Conservation (phyloP, 64 coral and sea anemone species). For the Montipora capricornis region DNA sequence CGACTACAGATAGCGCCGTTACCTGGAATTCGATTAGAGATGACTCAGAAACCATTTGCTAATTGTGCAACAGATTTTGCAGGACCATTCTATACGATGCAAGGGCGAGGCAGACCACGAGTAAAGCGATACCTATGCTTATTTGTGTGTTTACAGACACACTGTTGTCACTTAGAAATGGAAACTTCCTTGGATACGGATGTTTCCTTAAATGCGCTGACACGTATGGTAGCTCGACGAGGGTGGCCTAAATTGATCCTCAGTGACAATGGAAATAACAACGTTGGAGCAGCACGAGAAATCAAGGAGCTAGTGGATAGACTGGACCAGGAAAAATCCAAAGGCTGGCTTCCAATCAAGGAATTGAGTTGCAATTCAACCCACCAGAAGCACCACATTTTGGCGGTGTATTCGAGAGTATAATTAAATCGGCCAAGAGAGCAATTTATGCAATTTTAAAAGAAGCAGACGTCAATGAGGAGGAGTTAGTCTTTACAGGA, state of each 20-base stretch:
- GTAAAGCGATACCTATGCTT: background rate
- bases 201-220: too few species aligned
- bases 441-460: slow-evolving; percentile 17
- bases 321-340: too few species aligned
- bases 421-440: too few species aligned
- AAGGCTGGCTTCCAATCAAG: too few species aligned
- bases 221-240: too few species aligned
- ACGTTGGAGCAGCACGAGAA: slow-evolving; percentile 16
- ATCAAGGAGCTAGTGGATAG: too few species aligned
- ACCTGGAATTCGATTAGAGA: too few species aligned
- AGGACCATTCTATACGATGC: background rate
- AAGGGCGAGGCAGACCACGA: slow-evolving; percentile 26
- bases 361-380: too few species aligned
- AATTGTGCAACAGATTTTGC: background rate
- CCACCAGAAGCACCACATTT: slow-evolving; percentile 38
- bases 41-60: too few species aligned
- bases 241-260: background rate
- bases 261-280: background rate
- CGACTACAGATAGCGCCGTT: too few species aligned
- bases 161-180: slow-evolving; percentile 17
- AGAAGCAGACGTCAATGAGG: slow-evolving; percentile 43
- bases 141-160: slow-evolving; percentile 35
- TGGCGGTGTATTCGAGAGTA: too few species aligned
- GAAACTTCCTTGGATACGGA: too few species aligned
- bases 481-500: slow-evolving; percentile 56